Conservation (phyloP, 2,797 vertebrate species). For the Fringilla coelebs region DNA sequence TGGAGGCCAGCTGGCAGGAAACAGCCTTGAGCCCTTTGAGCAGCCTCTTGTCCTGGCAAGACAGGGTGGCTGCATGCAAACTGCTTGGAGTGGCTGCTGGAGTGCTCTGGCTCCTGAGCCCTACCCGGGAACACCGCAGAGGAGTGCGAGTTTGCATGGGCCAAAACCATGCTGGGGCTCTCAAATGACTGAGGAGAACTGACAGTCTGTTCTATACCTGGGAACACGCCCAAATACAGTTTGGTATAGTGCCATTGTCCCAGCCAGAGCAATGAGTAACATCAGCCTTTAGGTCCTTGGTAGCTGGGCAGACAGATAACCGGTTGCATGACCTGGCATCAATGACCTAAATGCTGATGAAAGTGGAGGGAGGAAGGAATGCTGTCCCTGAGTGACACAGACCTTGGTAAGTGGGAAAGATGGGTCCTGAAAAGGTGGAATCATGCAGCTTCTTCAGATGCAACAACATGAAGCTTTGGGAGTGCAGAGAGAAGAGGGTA, state of each 20-base stretch:
- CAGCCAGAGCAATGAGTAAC: rapidly evolving
- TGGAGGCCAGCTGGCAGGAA: background rate
- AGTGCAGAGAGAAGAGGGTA: background rate
- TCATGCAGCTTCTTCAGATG: background rate
- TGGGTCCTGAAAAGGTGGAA: background rate
- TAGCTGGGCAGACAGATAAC: background rate
- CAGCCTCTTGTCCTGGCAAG: background rate
- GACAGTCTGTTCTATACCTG: background rate
- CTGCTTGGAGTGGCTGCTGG: background rate
- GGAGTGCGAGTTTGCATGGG: background rate
- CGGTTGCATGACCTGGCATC: background rate
- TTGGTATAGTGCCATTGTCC: rapidly evolving
- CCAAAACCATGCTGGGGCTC: rapidly evolving
- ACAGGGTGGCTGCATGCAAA: background rate
- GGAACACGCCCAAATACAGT: rapidly evolving
- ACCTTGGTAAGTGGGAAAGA: background rate
- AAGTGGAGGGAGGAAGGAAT: background rate
- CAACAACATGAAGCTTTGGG: rapidly evolving
- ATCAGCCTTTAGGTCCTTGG: background rate
- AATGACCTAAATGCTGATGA: background rate
- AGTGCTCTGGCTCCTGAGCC: background rate
- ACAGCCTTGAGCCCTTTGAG: background rate
- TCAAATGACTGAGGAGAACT: background rate
- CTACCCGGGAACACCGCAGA: rapidly evolving
- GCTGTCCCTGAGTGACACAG: background rate